Evolutionary conservation across 1,140 invertebrate species (phyloP).

Genomic region (Drosophila arizonae): DNA sequence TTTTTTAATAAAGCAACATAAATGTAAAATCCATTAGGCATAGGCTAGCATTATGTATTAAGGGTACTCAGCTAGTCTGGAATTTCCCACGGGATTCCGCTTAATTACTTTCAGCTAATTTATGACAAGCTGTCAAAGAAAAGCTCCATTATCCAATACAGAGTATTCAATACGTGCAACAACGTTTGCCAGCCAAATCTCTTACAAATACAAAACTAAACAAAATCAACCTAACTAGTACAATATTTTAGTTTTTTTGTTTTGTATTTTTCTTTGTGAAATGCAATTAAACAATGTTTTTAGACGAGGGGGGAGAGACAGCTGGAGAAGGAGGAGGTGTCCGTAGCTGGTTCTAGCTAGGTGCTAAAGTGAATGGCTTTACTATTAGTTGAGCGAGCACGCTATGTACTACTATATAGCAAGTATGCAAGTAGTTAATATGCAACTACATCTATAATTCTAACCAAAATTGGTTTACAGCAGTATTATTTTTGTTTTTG

Average conservation of each 20-base stretch:
- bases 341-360: constrained; percentile 11
- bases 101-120: background rate
- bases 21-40: no score
- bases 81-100: background rate
- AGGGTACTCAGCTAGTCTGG: background rate
- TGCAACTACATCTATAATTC: constrained; percentile 6
- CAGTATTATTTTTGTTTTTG: background rate
- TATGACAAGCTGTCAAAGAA: background rate
- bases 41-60: no score
- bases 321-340: constrained; percentile 1
- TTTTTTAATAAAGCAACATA: no score
- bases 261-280: constrained; percentile 25
- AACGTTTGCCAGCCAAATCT: constrained; percentile 29
- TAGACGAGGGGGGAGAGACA: background rate
- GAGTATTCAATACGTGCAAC: constrained; percentile 26
- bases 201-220: constrained; percentile 3
- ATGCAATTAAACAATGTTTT: constrained; percentile 48
- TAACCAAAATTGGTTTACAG: constrained; percentile 31
- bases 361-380: constrained; percentile 54
- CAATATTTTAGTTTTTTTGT: constrained; percentile 38
- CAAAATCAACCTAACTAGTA: constrained; percentile 18
- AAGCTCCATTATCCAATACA: background rate
- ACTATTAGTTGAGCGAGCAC: constrained; percentile 43
- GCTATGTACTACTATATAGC: constrained; percentile 13
- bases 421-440: constrained; percentile 4